Base-by-base conservation (phyloP, 1,140 invertebrate genomes). In the Papilio glaucus region DNA sequence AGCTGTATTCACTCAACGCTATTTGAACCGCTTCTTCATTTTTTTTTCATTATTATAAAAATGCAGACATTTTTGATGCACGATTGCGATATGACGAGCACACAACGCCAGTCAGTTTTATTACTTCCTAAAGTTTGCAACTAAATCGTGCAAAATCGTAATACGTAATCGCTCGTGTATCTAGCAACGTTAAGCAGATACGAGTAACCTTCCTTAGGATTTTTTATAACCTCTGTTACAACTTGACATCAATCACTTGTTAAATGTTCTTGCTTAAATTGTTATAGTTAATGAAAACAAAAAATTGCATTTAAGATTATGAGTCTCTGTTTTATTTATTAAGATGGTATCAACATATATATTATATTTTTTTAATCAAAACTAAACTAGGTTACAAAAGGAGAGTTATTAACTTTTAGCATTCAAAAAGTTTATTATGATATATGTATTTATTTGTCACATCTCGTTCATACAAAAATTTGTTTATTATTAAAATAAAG, bases 61-160 rank as follows among this genome's bases (percentile, higher is more conserved):
- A 49, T 42, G 41, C 41, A n/a, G 15, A 21, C 45, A 24, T 4
- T 10, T 45, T 15, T 45, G 49, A 24, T 57, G 49, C 49, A 57
- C 21, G 49, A 24, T 24, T 57, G 49, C 10, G 49, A 57, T 57
- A 57, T 26, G 21, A 49, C 6, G 8, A 57, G 10, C 4, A 24
- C 21, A 4, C 12, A 26, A 9, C 8, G 18, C 9, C 8, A 57
- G 49, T 57, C n/a, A 15, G 49, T 24, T 57, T 24, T 57, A 26
- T 57, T 57, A 57, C 49, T 57, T 57, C 49, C 49, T 57, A 57
- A 57, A 26, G 49, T 57, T 24, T 24, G 10, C 21, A 57, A 57
- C 24, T 57, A n/a, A n/a, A n/a, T n/a, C 45, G 18, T 57, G 49
- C 2, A 26, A 3, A 24, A 57, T 57, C 18, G 18, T 45, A 15